These are phyloP conservation scores for Acropora yongei DNA, from an alignment of 64 coral and sea anemone genomes.

Conservation along the genomic window DNA sequence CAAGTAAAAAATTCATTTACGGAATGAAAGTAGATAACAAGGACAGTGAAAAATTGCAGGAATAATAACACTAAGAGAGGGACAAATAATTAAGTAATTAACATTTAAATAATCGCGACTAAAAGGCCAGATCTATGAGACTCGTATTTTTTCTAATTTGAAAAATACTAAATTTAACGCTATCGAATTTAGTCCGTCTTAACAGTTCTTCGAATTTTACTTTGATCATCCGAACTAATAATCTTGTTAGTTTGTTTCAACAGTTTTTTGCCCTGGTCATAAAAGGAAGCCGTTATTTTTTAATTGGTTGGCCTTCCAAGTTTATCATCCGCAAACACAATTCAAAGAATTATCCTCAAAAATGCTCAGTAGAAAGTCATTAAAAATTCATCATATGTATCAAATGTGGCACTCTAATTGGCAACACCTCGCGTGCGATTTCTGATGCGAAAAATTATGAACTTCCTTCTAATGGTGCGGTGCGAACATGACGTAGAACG, in stretches of 20 bases:
- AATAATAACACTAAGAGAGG: no score
- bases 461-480: neutral
- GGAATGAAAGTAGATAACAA: no score
- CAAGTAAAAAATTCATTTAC: no score
- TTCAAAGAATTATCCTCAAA: neutral
- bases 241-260: neutral
- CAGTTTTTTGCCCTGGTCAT: neutral
- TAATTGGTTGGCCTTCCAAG: neutral
- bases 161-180: no score
- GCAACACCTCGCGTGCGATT: neutral
- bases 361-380: neutral
- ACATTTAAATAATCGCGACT: no score
- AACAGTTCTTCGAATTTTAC: no score
- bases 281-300: neutral
- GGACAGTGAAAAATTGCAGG: no score
- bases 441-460: neutral
- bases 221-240: neutral
- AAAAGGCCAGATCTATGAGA: no score
- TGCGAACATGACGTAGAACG: neutral
- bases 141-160: no score
- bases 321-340: neutral
- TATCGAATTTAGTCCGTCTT: no score
- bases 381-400: neutral
- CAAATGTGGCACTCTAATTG: neutral
- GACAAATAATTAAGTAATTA: no score